Conservation (phyloP, 1,140 invertebrate genomes). For the honey bee (Apis mellifera) region Amel_HAv3.1 CM009934.2:13091001-13091500, state of each 20-base stretch:
- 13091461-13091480: background rate
- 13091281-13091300: slow-evolving; percentile 29
- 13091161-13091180: background rate
- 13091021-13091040: background rate
- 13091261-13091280: slow-evolving; percentile 16
- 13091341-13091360: background rate
- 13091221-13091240: background rate
- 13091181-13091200: background rate
- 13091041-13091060: slow-evolving; percentile 39
- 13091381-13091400: background rate
- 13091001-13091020: slow-evolving; percentile 8
- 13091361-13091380: background rate
- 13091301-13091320: slow-evolving; percentile 6
- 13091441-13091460: background rate
- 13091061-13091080: background rate
- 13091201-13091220: background rate
- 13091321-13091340: too few species aligned
- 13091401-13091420: slow-evolving; percentile 2
- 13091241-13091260: background rate
- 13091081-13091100: too few species aligned
- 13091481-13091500: too few species aligned
- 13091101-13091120: background rate
- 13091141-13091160: background rate
- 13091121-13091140: too few species aligned
- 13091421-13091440: background rate